Evolutionary conservation across 2,797 vertebrate genomes (phyloP), one percentile per base, ranked within the genome.

Genomic region (Melanotaenia maccullochi): DNA sequence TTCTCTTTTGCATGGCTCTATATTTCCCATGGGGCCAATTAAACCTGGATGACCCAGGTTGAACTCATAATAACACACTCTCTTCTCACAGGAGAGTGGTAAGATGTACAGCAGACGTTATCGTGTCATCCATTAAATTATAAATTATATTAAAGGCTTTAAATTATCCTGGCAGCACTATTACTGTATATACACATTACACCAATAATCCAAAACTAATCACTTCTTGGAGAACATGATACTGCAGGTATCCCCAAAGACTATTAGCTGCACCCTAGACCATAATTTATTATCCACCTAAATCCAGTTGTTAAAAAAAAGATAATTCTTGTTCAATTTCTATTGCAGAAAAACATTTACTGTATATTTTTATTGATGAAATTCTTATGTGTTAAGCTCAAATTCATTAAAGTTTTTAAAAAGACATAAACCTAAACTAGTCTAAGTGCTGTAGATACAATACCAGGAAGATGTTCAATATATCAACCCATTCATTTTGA

Each of bases 1-100:
- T 40, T 3, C 1, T 64, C 68, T 76, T 70, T 75, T 60, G 67
- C 75, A 67, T 73, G 64, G 71, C 66, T 76, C 68, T 78, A 81
- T 79, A 75, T 86, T 87, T 87, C 68, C 49, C 70, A 73, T 24
- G 65, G 56, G 76, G 63, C 67, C 82, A 78, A 90, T 88, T 81
- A 86, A 81, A 80, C 59, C 55, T 75, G 70, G 20, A 73, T 65
- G 70, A 82, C 82, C 67, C 65, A 73, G 35, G 42, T 72, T 71
- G 72, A 64, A n/a, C 65, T 42, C 65, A 75, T 65, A 64, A 76
- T 86, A 66, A 64, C 74, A 79, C 30, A 42, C 54, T 71, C 18
- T 3, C 58, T 74, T 12, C 25, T 6, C 18, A 32, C 47, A 66
- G 54, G 55, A 64, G 54, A 67, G 32, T 0, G 47, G 60, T 30